Base-by-base conservation (phyloP, 2,888 invertebrate genomes). In the Chorisops tibialis region DNA sequence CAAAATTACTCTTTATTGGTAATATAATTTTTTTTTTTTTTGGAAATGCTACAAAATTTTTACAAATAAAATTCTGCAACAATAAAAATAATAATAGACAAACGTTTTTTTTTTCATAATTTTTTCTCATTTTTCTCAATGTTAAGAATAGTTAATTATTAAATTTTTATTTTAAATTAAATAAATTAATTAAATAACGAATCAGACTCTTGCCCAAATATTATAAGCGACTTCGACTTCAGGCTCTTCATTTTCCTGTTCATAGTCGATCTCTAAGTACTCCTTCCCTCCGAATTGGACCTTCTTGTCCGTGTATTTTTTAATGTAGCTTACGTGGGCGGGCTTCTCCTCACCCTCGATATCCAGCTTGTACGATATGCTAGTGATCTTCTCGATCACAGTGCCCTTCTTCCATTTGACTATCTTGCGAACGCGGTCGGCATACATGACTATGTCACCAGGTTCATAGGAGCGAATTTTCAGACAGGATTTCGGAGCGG, bases 201-300 rank as follows among this genome's bases (percentile, higher is more conserved):
- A 16, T 64, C 41, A 65, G 1, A 61, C 65, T 59, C 65, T 65
- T 41, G 65, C 54, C 77, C 77, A 77, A 71, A 77, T 77, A 69
- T 75, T 77, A 61, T 76, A 76, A 21, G n/a, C 30, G 16, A 50
- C 60, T 60, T 73, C 70, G 3, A 63, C 65, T 51, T 70, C 69
- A 64, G 77, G 76, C 35, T 75, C 73, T 64, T 75, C 74, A 56
- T 72, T 75, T 56, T 77, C 71, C 64, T 77, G 78, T 41, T 74
- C 76, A 63, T 77, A 77, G 62, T 77, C 78, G 18, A 77, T 77
- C 67, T 77, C 77, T 61, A 77, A 68, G 68, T 77, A 77, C 66
- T 77, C 77, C 59, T 77, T 77, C 39, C 71, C 74, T 16, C 75
- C 75, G 49, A 77, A 77, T 37, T 73, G 74, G 6, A 77, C 76